Conservation (phyloP, 2,888 invertebrate species). For the Chydorus sphaericus region DNA sequence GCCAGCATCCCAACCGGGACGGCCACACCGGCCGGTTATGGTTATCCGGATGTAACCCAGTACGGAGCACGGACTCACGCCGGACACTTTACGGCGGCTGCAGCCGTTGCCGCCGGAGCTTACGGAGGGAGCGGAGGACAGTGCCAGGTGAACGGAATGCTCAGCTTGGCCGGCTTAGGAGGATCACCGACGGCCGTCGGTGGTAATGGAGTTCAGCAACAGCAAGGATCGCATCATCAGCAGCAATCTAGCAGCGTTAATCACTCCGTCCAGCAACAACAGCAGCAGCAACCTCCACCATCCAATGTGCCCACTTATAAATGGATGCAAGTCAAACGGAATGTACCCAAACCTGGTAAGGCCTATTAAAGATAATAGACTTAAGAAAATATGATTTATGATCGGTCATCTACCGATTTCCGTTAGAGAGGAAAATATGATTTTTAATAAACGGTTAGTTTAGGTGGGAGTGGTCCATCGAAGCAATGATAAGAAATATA, state of each 20-base stretch:
- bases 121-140: background rate
- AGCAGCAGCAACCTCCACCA: conserved; percentile 25
- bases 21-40: conserved; percentile 8
- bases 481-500: no score
- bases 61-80: conserved; percentile 8
- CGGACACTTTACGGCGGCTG: no score
- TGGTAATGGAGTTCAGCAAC: background rate
- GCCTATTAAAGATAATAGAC: no score
- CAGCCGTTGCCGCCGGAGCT: background rate
- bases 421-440: no score
- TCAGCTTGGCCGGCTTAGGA: conserved; percentile 9
- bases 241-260: background rate
- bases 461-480: no score
- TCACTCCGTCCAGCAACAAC: conserved; percentile 19
- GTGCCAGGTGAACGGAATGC: conserved; percentile 14
- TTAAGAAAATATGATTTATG: no score
- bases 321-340: conserved; percentile 98
- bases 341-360: conserved; percentile 78
- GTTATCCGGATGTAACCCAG: conserved; percentile 12
- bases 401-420: no score
- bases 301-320: conserved; percentile 70
- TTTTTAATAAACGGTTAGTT: no score
- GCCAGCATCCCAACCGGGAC: conserved; percentile 9
- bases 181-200: background rate
- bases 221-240: background rate